phyloP scores from a whole-genome alignment of 2,113 vertebrate genomes.

The Anhinga rufa region DNA sequence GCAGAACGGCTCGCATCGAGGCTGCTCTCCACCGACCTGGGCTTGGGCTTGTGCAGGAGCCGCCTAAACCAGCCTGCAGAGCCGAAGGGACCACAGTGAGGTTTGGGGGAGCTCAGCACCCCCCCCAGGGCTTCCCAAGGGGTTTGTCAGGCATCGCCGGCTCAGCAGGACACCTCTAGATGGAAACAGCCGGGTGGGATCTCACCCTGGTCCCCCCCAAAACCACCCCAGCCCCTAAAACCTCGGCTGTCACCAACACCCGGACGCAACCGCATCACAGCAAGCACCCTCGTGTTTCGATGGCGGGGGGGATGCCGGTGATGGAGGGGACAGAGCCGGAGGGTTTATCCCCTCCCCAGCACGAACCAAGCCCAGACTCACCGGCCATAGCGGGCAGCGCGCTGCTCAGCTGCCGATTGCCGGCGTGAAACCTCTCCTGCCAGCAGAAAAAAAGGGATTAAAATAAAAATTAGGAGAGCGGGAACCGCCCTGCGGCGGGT shows the following conservation, averaged over 20 bases:
- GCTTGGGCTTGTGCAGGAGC: constrained; percentile 50
- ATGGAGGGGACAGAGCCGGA: neutral
- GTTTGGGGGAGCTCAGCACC: neutral
- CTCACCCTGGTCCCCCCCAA: neutral
- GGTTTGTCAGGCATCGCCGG: fast-evolving
- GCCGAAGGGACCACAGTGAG: neutral
- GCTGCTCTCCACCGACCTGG: neutral
- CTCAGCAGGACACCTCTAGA: neutral
- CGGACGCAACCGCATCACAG: fast-evolving
- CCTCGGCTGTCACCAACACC: neutral
- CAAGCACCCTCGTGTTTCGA: neutral
- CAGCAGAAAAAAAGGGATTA: neutral
- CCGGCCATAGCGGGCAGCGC: neutral
- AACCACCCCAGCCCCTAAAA: neutral
- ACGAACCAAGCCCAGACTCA: neutral
- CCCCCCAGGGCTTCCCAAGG: neutral
- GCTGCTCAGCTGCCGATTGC: neutral
- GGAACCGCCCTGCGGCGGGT: fast-evolving
- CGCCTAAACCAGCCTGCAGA: constrained; percentile 71
- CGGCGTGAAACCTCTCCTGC: neutral
- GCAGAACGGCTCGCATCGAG: neutral
- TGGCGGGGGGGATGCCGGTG: fast-evolving
- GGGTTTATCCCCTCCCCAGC: neutral
- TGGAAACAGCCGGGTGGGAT: neutral
- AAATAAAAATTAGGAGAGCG: neutral